These are phyloP conservation scores for Caenorhabditis inopinata DNA, from an alignment of 1,140 invertebrate species.

Conservation along the genomic window DNA sequence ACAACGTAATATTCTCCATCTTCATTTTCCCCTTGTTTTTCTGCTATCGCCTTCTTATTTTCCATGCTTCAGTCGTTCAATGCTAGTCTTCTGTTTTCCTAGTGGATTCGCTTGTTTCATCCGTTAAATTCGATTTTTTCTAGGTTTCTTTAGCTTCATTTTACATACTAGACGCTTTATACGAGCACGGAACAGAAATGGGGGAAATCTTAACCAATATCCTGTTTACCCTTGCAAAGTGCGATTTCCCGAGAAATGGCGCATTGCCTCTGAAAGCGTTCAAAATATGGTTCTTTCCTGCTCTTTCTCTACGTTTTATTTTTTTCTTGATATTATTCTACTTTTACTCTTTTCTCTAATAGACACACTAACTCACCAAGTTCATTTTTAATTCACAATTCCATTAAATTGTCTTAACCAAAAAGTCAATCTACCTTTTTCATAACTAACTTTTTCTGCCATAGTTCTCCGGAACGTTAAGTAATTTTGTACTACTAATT, in stretches of 20 bases:
- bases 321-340: neutral
- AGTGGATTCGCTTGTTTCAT: neutral
- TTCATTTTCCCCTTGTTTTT: neutral
- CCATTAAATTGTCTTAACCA: neutral
- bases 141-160: neutral
- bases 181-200: neutral
- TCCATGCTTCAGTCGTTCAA: neutral
- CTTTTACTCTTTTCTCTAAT: neutral
- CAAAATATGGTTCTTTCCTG: slow-evolving; percentile 1
- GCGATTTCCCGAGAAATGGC: neutral
- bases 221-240: slow-evolving; percentile 17
- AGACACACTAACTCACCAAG: too few species aligned
- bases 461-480: too few species aligned
- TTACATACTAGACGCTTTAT: neutral
- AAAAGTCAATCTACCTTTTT: neutral
- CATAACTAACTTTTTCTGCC: too few species aligned
- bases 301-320: neutral
- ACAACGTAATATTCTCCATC: neutral
- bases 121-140: slow-evolving; percentile 25
- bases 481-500: too few species aligned
- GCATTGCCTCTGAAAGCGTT: neutral
- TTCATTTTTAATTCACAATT: slow-evolving; percentile 20
- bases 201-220: neutral
- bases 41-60: neutral
- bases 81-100: neutral